A percentile compares a stretch with the other conserved stretches of the same genome.
Evolutionary conservation across 2,888 invertebrate genomes (phyloP).

Genomic region (Chymomyza caudatula): DNA sequence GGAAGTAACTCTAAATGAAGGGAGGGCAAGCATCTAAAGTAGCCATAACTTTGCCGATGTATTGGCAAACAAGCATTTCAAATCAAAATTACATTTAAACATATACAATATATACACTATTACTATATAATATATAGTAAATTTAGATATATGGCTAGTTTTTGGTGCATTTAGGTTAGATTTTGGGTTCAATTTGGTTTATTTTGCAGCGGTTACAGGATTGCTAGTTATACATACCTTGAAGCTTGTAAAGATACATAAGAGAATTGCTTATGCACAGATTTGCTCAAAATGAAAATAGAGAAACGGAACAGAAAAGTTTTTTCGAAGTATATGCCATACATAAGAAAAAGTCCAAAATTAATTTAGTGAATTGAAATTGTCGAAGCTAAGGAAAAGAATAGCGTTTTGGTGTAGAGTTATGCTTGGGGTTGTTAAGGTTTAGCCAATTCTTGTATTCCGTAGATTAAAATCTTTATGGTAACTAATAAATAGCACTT

Average conservation of each 20-base stretch:
- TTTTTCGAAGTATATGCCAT: too few relatives aligned
- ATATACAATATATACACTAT: constrained; percentile 32
- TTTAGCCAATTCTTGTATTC: neutral
- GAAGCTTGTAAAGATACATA: neutral
- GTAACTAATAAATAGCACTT: too few relatives aligned
- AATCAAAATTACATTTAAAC: constrained; percentile 9
- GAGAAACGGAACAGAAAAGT: neutral
- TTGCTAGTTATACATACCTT: constrained; percentile 27
- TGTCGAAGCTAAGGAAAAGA: neutral
- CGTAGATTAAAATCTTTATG: neutral
- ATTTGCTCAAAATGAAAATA: constrained; percentile 3
- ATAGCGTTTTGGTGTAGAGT: neutral
- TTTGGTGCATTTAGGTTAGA: constrained; percentile 42
- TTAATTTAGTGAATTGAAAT: neutral
- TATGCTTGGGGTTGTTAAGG: too few relatives aligned
- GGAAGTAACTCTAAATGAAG: neutral
- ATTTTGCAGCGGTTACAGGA: neutral
- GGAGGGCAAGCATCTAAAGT: neutral
- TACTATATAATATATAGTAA: constrained; percentile 41
- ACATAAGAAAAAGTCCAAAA: neutral
- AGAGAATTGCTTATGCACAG: neutral
- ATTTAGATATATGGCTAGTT: constrained; percentile 6
- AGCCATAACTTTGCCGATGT: too few relatives aligned
- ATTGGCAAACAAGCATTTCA: neutral
- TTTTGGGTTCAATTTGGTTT: constrained; percentile 25